phyloP scores from a whole-genome alignment of 2,888 invertebrate species.

The Tipula lateralis region DNA sequence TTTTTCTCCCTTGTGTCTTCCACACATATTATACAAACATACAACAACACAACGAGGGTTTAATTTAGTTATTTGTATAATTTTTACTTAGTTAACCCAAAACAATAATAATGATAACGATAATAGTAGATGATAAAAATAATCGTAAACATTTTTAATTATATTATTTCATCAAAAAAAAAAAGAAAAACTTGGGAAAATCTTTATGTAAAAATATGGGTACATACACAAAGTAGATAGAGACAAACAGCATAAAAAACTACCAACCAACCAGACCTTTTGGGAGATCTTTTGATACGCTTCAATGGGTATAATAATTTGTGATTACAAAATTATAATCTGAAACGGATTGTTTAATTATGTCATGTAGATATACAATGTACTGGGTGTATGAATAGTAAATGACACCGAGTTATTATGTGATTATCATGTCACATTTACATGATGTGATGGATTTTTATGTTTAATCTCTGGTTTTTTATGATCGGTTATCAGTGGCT shows the following conservation, averaged over 20 bases:
- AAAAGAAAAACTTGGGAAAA: not conserved
- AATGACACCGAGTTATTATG: not conserved
- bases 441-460: not conserved
- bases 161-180: not conserved
- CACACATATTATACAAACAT: not conserved
- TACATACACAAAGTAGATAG: not conserved
- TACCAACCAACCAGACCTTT: not conserved
- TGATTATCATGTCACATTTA: conserved; percentile 1
- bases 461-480: not conserved
- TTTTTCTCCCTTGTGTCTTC: not conserved
- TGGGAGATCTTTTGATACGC: not conserved
- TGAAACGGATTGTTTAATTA: conserved; percentile 24
- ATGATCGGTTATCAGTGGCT: not conserved
- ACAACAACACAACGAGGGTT: not conserved
- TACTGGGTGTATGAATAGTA: not conserved
- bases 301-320: conserved; percentile 24
- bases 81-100: conserved; percentile 19
- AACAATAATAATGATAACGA: conserved; percentile 24
- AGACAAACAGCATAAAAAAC: not conserved
- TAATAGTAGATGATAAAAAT: conserved; percentile 6
- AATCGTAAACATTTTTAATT: conserved; percentile 24
- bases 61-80: conserved; percentile 24
- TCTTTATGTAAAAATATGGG: conserved; percentile 19
- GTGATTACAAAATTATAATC: conserved; percentile 11
- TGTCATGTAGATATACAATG: not conserved